Conservation (phyloP, 2,113 vertebrate genomes). For the Peromyscus polionotus region DNA sequence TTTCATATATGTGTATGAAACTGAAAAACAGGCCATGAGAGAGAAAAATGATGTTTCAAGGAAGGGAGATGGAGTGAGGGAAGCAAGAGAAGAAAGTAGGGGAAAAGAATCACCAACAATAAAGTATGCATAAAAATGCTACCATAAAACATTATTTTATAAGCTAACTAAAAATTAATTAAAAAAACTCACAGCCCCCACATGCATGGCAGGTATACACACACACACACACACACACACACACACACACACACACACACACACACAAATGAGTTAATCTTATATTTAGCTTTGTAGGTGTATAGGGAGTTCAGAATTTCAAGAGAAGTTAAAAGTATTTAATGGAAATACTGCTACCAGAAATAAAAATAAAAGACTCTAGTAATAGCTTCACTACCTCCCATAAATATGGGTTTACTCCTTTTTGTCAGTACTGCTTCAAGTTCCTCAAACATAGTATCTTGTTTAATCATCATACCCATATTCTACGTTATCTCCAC, state of each 20-base stretch:
- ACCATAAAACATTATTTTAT: neutral
- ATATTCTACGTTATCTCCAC: neutral
- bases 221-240: neutral
- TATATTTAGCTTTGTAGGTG: neutral
- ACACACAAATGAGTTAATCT: neutral
- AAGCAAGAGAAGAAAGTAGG: neutral
- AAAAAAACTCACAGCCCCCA: neutral
- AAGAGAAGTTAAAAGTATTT: neutral
- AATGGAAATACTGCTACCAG: neutral
- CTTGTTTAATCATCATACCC: neutral
- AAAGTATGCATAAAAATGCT: neutral
- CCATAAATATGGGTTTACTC: neutral
- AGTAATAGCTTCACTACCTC: neutral
- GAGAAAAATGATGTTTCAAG: neutral
- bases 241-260: neutral
- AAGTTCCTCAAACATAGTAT: neutral
- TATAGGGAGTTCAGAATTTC: neutral
- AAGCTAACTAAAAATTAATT: neutral
- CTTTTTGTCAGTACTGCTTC: constrained; percentile 17
- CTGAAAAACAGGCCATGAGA: neutral
- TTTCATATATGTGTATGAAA: neutral
- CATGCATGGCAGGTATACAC: neutral
- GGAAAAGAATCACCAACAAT: neutral
- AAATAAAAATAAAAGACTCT: neutral
- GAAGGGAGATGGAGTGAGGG: neutral